Evolutionary conservation across 2,888 invertebrate species (phyloP).

Genomic region (Axea sp.): DNA sequence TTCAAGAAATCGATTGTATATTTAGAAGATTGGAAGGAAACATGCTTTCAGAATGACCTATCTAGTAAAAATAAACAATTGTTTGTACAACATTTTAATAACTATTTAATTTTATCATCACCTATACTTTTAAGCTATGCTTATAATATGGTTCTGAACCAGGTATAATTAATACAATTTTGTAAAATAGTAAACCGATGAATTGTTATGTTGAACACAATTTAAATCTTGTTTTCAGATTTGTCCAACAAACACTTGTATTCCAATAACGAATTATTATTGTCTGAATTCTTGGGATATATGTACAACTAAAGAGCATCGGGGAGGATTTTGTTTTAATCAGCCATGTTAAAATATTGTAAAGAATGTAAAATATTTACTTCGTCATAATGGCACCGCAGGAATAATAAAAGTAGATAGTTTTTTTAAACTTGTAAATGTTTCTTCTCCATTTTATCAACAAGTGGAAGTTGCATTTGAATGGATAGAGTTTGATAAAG

Average conservation of each 20-base stretch:
- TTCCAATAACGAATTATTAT: constrained; percentile 65
- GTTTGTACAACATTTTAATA: constrained; percentile 73
- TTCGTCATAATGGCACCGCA: constrained; percentile 80
- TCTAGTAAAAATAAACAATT: constrained; percentile 75
- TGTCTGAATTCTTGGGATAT: constrained; percentile 69
- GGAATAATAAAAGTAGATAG: constrained; percentile 79
- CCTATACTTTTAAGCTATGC: constrained; percentile 68
- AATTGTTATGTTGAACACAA: too few species aligned
- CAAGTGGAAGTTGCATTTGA: constrained; percentile 71
- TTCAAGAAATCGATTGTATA: constrained; percentile 78
- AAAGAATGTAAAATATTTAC: constrained; percentile 74
- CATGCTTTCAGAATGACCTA: constrained; percentile 77
- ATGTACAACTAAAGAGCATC: constrained; percentile 66
- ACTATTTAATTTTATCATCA: constrained; percentile 71
- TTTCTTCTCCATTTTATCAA: constrained; percentile 73
- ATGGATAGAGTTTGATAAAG: constrained; percentile 69
- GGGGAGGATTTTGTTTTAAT: constrained; percentile 67
- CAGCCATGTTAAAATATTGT: constrained; percentile 76
- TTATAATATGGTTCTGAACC: constrained; percentile 41
- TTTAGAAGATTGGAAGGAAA: constrained; percentile 78
- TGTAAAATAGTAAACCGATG: too few species aligned
- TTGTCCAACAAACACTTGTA: constrained; percentile 72
- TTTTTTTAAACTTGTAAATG: constrained; percentile 77
- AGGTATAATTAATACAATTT: too few species aligned
- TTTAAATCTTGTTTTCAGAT: too few species aligned